Base-by-base conservation (phyloP, 2,113 vertebrate species). In the Heliornis fulica region DNA sequence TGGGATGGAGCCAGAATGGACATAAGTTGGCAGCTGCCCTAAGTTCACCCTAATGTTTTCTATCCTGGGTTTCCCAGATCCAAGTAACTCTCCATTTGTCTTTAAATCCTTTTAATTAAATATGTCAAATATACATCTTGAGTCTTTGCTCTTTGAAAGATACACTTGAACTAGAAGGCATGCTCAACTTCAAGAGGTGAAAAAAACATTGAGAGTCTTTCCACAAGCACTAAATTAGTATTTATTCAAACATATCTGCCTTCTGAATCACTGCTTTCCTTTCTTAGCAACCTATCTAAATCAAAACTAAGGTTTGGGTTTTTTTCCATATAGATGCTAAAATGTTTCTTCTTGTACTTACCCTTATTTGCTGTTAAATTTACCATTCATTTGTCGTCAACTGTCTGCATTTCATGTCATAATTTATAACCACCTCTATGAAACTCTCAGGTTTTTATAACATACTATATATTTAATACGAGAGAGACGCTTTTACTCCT, bases 391-490 rank as follows among this genome's bases (percentile, higher is more conserved):
- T 95, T 94, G 54, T 86, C 54, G 88, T 69, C 63, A 61, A 64
- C 32, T 94, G 25, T 54, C 84, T 93, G 65, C 74, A 61, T 92
- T 89, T 72, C 50, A 45, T 83, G 90, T 90, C 56, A 69, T 61
- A 90, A 93, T 94, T 95, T 81, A 91, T 53, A 91, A 61, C 25
- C 16, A 59, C 5, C 12, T 93, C 64, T 85, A 43, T 74, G 54
- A 93, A 93, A 87, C 23, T 57, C 72, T 71, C 45, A 20, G 3
- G 15, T 65, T 95, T 96, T 97, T 83, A 95, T 85, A 93, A 61
- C 54, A 38, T 77, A 40, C 61, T 66, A 45, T 91, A 95, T 93
- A 89, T 92, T 89, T 91, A 89, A 89, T 85, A 87, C 53, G 75
- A 91, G n/a, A 75, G 53, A 91, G 46, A 88, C 29, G 74, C 29